Conservation (phyloP, 2,113 vertebrate species). For the Vidua chalybeata region DNA sequence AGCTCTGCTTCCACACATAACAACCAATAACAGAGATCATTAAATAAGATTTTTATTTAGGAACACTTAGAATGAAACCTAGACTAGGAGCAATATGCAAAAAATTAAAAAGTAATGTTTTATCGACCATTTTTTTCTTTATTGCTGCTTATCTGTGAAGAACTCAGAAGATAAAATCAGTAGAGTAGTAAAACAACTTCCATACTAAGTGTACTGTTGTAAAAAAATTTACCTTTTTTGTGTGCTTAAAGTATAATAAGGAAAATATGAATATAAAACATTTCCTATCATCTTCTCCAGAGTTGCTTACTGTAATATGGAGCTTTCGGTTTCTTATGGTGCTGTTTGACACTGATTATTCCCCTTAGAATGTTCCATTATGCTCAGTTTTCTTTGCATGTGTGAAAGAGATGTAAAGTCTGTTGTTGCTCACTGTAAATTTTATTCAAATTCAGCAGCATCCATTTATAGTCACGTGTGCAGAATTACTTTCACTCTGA, state of each 20-base stretch:
- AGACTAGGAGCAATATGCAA: conserved; percentile 2
- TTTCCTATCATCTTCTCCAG: conserved; percentile 4
- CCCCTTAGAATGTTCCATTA: conserved; percentile 12
- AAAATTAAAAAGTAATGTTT: conserved; percentile 50
- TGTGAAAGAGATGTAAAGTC: background rate
- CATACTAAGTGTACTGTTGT: background rate
- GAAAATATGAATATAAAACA: conserved; percentile 35
- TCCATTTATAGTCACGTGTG: background rate
- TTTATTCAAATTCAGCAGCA: background rate
- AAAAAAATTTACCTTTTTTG: conserved; percentile 23
- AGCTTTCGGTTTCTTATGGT: background rate
- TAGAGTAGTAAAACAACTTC: conserved; percentile 27
- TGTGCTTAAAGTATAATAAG: conserved; percentile 14
- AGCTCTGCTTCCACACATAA: conserved; percentile 45
- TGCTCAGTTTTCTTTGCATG: conserved; percentile 21
- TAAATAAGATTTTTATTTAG: conserved; percentile 55
- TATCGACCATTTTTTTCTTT: conserved; percentile 57
- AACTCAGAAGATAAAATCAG: conserved; percentile 51
- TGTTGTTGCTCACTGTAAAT: background rate
- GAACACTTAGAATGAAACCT: conserved; percentile 18
- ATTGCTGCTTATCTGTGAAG: conserved; percentile 58
- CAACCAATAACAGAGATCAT: conserved; percentile 59
- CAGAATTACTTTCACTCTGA: background rate
- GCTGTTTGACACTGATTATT: conserved; percentile 28
- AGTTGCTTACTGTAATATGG: background rate